Percentiles rank a stretch among this genome's conserved stretches.
phyloP scores from a whole-genome alignment of 2,888 invertebrate species.

The Zonitis immaculata region DNA sequence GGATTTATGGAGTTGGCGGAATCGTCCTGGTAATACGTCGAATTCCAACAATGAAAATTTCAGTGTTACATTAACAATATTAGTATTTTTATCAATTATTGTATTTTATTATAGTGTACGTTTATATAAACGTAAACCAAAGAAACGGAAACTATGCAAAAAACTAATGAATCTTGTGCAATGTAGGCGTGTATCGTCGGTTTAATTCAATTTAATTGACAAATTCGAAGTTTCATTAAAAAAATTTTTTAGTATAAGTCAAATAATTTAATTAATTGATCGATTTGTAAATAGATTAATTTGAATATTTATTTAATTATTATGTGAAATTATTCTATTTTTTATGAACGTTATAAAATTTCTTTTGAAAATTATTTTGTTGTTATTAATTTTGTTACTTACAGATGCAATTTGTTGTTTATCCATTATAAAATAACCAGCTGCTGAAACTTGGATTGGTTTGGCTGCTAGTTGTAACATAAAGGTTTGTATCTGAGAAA shows the following conservation, averaged over 20 bases:
- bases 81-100: conserved; percentile 42
- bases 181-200: conserved; percentile 40
- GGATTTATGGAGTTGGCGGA: conserved; percentile 56
- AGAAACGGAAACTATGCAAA: conserved; percentile 46
- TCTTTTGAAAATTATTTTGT: not conserved
- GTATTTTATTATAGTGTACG: conserved; percentile 42
- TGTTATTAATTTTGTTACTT: conserved; percentile 17
- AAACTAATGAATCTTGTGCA: conserved; percentile 40
- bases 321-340: not conserved
- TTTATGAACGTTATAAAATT: not conserved
- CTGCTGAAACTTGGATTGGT: conserved; percentile 33
- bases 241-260: not conserved
- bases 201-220: conserved; percentile 17
- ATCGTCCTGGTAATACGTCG: conserved; percentile 47
- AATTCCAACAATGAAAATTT: conserved; percentile 36
- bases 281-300: conserved; percentile 4
- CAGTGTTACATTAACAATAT: conserved; percentile 41
- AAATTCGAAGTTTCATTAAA: not conserved
- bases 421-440: conserved; percentile 35
- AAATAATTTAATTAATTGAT: not conserved
- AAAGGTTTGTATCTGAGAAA: conserved; percentile 33
- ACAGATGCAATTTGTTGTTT: conserved; percentile 33
- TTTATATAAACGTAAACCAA: conserved; percentile 46
- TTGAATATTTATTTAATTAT: conserved; percentile 5
- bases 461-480: conserved; percentile 29